Conservation (phyloP, 2,888 invertebrate species). For the Cremastinae sp. region DNA sequence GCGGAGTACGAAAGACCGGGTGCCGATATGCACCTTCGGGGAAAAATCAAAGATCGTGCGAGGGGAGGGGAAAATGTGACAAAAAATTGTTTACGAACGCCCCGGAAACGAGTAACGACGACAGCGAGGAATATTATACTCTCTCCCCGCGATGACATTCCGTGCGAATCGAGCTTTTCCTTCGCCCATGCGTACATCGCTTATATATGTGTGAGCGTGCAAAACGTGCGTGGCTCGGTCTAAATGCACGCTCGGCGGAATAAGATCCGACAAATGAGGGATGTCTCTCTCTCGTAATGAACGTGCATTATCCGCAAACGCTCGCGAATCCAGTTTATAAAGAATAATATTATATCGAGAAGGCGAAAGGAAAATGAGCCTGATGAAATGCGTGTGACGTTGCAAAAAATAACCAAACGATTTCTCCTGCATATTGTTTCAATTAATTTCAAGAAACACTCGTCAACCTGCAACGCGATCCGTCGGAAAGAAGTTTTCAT, state of each 20-base stretch:
- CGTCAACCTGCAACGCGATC: no score
- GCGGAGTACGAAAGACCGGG: not conserved
- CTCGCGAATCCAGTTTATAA: conserved; percentile 18
- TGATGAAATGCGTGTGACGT: not conserved
- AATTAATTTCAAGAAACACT: no score
- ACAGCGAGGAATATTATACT: conserved; percentile 49
- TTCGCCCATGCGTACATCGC: conserved; percentile 12
- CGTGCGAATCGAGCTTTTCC: conserved; percentile 60
- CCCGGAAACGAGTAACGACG: conserved; percentile 56
- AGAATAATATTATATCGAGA: conserved; percentile 22
- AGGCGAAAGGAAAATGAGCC: not conserved
- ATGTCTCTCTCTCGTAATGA: conserved; percentile 49
- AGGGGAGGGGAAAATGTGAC: conserved; percentile 9
- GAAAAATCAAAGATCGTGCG: conserved; percentile 25
- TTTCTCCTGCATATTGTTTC: not conserved
- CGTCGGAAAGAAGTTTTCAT: no score
- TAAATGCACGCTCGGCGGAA: not conserved
- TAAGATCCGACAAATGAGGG: conserved; percentile 28
- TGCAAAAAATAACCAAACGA: not conserved
- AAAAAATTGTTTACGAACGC: conserved; percentile 45
- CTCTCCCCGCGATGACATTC: conserved; percentile 61
- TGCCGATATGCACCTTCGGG: conserved; percentile 28
- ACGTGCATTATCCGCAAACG: conserved; percentile 57
- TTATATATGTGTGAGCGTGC: conserved; percentile 4
- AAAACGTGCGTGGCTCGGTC: not conserved